Evolutionary conservation across 2,888 invertebrate species (phyloP), one percentile per base, ranked within the genome.

Genomic region (Notodonta ziczac): DNA sequence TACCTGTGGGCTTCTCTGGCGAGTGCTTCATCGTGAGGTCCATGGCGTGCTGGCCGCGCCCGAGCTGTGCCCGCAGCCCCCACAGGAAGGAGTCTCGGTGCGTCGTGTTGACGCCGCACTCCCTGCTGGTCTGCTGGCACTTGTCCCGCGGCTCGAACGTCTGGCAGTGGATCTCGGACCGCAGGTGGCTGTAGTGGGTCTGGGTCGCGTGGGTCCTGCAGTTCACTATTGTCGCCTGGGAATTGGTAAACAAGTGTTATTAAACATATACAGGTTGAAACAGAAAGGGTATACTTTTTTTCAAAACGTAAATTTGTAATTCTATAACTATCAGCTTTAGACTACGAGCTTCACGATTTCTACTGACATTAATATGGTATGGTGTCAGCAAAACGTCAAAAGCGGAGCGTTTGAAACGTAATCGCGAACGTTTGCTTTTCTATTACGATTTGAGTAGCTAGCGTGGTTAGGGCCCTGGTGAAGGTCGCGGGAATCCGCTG

Each of bases 131-230:
- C 72, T 94, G 94, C 5, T 81, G 66, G 1, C 80, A 69, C 63
- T 90, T 87, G 78, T 93, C 87, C 3, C 91, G 67, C 13, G 86
- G 76, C 78, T 94, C 82, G 69, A 92, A 68, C 0, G 96, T 96
- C 87, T 97, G 97, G 13, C 95, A 94, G 42, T 94, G 94, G 56
- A 94, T 93, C 72, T 95, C 95, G 9, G 94, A 91, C 54, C 95
- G 92, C 65, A 95, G 94, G 77, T 95, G 95, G 60, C 96, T 96
- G 76, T 95, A 94, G 65, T 93, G 72, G 0, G 97, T 97, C 87
- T 97, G 97, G 0, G 95, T 95, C 9, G 96, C 96, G 72, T 95
- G 95, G 0, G 97, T 97, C 46, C 87, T 83, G 69, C 95, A 95
- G 65, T 94, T 94, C 5, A 95, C 93, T 73, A 97, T 92, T 56